Conservation (phyloP, 1,140 invertebrate species). For the Varroa destructor region DNA sequence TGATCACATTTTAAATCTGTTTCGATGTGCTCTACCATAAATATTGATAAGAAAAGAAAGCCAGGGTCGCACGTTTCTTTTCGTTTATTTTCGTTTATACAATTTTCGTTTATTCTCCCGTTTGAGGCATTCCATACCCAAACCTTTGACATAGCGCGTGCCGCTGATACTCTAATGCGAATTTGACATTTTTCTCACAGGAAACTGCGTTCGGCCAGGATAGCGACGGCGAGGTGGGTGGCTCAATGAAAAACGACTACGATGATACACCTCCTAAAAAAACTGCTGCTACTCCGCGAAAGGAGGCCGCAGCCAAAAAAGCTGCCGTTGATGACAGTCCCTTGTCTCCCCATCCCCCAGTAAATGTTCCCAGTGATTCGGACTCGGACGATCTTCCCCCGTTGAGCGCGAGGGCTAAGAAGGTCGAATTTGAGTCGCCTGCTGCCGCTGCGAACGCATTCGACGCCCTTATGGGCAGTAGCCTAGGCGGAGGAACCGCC, state of each 20-base stretch:
- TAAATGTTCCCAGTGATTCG: slow-evolving; percentile 1
- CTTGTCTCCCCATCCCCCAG: background rate
- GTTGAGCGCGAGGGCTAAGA: background rate
- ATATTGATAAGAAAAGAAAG: too few species aligned
- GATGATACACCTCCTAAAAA: too few species aligned
- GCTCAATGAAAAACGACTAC: background rate
- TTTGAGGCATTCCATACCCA: too few species aligned
- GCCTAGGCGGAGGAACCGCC: background rate
- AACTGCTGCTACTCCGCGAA: background rate
- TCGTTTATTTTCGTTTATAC: too few species aligned
- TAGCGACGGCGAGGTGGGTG: background rate
- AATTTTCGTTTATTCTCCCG: too few species aligned
- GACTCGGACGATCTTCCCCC: background rate
- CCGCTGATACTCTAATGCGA: too few species aligned
- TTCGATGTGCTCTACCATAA: too few species aligned
- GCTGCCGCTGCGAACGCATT: slow-evolving; percentile 3
- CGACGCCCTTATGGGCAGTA: slow-evolving; percentile 10
- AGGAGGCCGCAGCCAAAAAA: background rate
- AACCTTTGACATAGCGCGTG: too few species aligned
- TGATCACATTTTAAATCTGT: too few species aligned
- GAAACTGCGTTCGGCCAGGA: background rate
- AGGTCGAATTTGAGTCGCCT: background rate
- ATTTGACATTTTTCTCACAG: background rate
- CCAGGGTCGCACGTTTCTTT: too few species aligned
- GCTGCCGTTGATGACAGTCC: background rate